Conservation (phyloP, 2,797 vertebrate species). For the Myotis pilosus region DNA sequence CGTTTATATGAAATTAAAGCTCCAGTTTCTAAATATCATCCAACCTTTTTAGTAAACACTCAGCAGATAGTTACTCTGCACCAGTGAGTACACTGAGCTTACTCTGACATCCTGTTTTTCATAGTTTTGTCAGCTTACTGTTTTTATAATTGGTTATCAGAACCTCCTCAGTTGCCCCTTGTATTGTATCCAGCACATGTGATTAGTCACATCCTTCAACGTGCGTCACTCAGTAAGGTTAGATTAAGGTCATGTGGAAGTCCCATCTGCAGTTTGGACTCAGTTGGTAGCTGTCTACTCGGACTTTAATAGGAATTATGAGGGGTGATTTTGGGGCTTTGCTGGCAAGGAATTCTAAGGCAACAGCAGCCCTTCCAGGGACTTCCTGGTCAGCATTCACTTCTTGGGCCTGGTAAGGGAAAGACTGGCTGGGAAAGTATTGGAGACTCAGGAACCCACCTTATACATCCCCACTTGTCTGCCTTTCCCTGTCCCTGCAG, state of each 20-base stretch:
- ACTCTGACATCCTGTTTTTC: neutral
- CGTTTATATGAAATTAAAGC: constrained; percentile 9
- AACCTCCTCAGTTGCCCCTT: neutral
- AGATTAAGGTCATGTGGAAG: neutral
- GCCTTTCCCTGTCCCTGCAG: neutral
- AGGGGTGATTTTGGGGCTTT: neutral
- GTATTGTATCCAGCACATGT: neutral
- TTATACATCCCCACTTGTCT: neutral
- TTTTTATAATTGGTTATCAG: neutral
- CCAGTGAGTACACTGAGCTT: neutral
- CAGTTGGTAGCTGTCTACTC: neutral
- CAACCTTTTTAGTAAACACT: constrained; percentile 6
- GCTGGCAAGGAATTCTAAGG: neutral
- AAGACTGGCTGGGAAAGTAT: neutral
- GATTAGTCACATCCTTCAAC: neutral
- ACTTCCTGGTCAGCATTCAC: neutral
- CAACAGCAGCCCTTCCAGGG: neutral
- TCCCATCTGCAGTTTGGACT: neutral
- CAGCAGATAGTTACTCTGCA: neutral
- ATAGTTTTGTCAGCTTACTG: neutral
- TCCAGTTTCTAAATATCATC: neutral
- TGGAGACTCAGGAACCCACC: neutral
- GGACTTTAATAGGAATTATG: neutral
- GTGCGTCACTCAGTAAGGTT: neutral
- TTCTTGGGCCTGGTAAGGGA: neutral